Percentiles rank a stretch among this genome's conserved stretches.
These are phyloP conservation scores for Dysdera silvatica DNA, from an alignment of 1,140 invertebrate species.

Conservation along the genomic window DNA sequence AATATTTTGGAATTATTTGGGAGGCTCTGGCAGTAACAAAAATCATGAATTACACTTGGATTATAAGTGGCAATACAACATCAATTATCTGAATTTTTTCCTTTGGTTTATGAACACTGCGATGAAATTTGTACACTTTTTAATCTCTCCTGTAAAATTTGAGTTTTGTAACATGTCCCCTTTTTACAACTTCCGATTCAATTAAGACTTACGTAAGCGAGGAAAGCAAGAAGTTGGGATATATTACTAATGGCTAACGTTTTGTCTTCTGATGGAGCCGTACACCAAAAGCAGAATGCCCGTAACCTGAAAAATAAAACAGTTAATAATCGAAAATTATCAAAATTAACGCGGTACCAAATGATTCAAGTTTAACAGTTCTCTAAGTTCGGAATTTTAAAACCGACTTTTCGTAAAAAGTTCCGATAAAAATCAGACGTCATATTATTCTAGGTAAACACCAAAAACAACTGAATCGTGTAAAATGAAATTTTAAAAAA, in stretches of 20 bases:
- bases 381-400: too few relatives aligned
- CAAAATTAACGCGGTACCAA: too few relatives aligned
- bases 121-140: neutral
- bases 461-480: too few relatives aligned
- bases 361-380: too few relatives aligned
- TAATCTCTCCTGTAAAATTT: neutral
- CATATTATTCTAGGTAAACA: too few relatives aligned
- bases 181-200: neutral
- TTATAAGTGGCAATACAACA: neutral
- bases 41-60: neutral
- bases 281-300: conserved; percentile 14
- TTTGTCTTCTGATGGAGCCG: conserved; percentile 12
- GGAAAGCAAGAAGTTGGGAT: conserved; percentile 7
- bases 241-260: neutral
- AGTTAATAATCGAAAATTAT: too few relatives aligned
- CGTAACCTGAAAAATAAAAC: conserved; percentile 11
- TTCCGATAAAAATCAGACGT: too few relatives aligned
- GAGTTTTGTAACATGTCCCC: neutral
- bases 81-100: neutral
- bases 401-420: too few relatives aligned
- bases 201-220: conserved; percentile 7
- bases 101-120: neutral
- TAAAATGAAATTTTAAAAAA: too few relatives aligned
- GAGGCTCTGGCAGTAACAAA: neutral
- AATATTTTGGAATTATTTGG: too few relatives aligned